These are phyloP conservation scores for Oscheius sp. DNA, from an alignment of 2,888 invertebrate genomes.

Conservation along the genomic window DNA sequence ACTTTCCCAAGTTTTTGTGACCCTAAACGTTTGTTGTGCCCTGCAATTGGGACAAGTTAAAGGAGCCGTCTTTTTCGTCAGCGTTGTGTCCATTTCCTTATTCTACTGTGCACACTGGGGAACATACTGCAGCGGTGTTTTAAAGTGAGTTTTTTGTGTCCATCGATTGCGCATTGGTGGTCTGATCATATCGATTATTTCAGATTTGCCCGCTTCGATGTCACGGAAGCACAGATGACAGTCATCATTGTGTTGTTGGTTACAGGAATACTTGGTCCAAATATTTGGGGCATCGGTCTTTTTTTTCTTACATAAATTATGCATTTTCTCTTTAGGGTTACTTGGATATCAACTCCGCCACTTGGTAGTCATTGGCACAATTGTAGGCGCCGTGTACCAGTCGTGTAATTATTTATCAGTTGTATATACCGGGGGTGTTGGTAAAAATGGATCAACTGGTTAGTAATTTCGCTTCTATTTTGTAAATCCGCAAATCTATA, in stretches of 20 bases:
- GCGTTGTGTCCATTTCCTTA: constrained; percentile 91
- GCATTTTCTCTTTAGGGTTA: constrained; percentile 29
- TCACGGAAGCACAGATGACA: constrained; percentile 95
- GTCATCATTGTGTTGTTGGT: constrained; percentile 89
- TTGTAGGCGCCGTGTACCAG: constrained; percentile 64
- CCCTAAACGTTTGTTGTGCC: constrained; percentile 91
- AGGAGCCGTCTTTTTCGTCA: constrained; percentile 94
- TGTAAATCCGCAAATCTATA: not conserved
- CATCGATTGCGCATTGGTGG: not conserved
- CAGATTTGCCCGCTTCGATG: constrained; percentile 84
- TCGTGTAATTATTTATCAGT: constrained; percentile 71
- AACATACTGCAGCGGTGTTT: constrained; percentile 91
- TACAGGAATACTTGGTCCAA: constrained; percentile 88
- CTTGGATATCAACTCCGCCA: constrained; percentile 69
- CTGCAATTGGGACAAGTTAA: constrained; percentile 91
- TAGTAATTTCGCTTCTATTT: constrained; percentile 42
- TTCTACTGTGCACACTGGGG: constrained; percentile 99
- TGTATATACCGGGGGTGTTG: constrained; percentile 85
- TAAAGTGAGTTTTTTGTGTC: constrained; percentile 66
- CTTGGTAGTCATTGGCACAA: constrained; percentile 67
- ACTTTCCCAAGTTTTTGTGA: constrained; percentile 93
- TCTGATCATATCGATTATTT: no score
- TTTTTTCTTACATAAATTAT: not conserved
- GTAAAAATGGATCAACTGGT: constrained; percentile 94
- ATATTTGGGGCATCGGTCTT: constrained; percentile 36